A percentile compares a stretch with the other conserved stretches of the same genome.
Evolutionary conservation across 2,797 vertebrate genomes (phyloP).

Genomic region (Melanogrammus aeglefinus): DNA sequence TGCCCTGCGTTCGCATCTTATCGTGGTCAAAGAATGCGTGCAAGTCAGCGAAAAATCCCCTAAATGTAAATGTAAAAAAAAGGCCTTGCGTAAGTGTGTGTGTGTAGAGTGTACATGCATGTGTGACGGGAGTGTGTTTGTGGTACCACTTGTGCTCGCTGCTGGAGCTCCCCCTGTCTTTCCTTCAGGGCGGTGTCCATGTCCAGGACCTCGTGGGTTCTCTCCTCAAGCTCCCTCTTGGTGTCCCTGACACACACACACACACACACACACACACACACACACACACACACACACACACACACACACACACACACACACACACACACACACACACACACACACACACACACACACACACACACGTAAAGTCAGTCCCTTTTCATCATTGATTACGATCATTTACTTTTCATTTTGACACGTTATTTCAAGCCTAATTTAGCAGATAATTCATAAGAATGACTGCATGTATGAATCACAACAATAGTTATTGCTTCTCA

Average conservation of each 20-base stretch:
- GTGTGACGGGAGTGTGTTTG: neutral
- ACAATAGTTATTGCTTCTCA: no score
- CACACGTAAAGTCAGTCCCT: neutral
- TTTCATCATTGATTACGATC: no score
- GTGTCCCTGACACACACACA: constrained; percentile 76
- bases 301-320: constrained; percentile 36
- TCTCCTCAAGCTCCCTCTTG: constrained; percentile 86
- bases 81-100: no score
- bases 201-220: constrained; percentile 85
- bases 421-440: no score
- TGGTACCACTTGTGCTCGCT: constrained; percentile 88
- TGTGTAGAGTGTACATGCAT: no score
- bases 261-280: constrained; percentile 4
- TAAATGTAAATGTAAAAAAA: no score
- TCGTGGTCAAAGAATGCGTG: neutral
- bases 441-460: no score
- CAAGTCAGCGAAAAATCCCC: no score
- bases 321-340: constrained; percentile 35
- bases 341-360: constrained; percentile 34
- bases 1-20: neutral
- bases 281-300: constrained; percentile 32
- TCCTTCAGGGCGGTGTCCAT: constrained; percentile 88
- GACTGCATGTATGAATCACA: no score
- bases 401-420: no score
- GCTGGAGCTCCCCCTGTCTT: constrained; percentile 91